Evolutionary conservation across 2,797 vertebrate genomes (phyloP), one percentile per base, ranked within the genome.

Genomic region (Neosilurus hyrtlii): DNA sequence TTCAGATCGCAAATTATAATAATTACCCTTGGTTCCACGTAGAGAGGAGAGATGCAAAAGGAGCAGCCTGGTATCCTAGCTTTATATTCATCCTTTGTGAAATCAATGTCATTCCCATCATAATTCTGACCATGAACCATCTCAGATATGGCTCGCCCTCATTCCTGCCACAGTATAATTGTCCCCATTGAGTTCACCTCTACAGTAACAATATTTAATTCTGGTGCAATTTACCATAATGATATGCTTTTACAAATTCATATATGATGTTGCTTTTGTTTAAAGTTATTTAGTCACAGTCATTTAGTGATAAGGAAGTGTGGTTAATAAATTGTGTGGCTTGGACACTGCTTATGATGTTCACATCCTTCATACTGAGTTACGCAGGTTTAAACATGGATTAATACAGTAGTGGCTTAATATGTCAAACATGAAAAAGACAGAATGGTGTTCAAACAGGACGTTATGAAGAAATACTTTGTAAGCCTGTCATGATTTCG

Each of bases 41-140:
- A 59, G 35, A 66, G 74, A 59, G 74, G 78, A 85, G 78, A 52
- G 51, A 79, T n/a, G 54, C 35, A 52, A 62, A 26, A 52, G 70
- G 73, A 85, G 54, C 52, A 4, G 35, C 35, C 35, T 56, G 20
- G 74, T 83, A 24, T 81, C 76, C 73, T 59, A 78, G 67, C 65
- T 82, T 78, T 82, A 59, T 59, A 82, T 82, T 81, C 85, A 76
- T 30, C 30, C 37, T 76, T 67, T 85, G 63, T 71, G 20, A 84
- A 83, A 80, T 81, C 87, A 87, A 84, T 82, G 80, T 16, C 68
- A 73, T 83, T 77, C 54, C 63, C 86, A 86, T 88, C 80, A 85
- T 84, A 71, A 88, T 86, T 87, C 83, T 22, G 78, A 70, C 67
- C 26, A 73, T 82, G 70, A 3, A 18, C 61, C 9, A 12, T 35